Percentiles rank a stretch among this genome's conserved stretches.
Evolutionary conservation across 2,888 invertebrate species (phyloP).

Genomic region (Buathra laborator): DNA sequence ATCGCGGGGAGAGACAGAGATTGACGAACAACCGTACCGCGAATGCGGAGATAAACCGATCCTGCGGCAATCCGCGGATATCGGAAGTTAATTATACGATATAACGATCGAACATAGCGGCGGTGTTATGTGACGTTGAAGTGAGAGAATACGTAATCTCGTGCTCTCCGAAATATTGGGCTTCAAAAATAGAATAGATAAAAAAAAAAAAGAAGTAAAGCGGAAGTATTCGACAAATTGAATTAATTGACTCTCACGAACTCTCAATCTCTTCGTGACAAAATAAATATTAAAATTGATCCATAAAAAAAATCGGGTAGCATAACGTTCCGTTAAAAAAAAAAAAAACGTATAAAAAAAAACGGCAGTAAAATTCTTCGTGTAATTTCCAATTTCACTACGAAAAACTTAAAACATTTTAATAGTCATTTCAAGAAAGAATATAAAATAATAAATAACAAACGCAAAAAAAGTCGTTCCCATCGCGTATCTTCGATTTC

Average conservation of each 20-base stretch:
- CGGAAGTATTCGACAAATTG: background rate
- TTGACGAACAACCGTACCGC: constrained; percentile 29
- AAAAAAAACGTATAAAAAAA: too few species aligned
- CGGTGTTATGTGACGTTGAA: background rate
- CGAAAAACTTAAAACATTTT: too few species aligned
- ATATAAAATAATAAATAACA: too few species aligned
- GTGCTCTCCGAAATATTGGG: background rate
- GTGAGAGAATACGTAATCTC: background rate
- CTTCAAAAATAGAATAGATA: background rate
- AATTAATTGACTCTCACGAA: background rate
- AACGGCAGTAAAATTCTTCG: too few species aligned
- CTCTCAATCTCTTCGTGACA: too few species aligned
- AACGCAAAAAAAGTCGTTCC: too few species aligned
- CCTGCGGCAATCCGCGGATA: constrained; percentile 12
- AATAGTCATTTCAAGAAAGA: too few species aligned
- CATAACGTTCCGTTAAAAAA: too few species aligned
- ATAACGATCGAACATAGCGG: constrained; percentile 8
- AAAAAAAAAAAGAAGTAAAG: background rate
- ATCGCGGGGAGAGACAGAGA: constrained; percentile 13
- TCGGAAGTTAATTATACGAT: constrained; percentile 23
- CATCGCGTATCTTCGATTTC: too few species aligned
- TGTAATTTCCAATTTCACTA: too few species aligned
- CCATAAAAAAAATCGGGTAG: too few species aligned
- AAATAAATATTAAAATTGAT: too few species aligned
- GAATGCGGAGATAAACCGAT: background rate